Conservation (phyloP, 2,113 vertebrate species). For the Tetraodon nigroviridis region DNA sequence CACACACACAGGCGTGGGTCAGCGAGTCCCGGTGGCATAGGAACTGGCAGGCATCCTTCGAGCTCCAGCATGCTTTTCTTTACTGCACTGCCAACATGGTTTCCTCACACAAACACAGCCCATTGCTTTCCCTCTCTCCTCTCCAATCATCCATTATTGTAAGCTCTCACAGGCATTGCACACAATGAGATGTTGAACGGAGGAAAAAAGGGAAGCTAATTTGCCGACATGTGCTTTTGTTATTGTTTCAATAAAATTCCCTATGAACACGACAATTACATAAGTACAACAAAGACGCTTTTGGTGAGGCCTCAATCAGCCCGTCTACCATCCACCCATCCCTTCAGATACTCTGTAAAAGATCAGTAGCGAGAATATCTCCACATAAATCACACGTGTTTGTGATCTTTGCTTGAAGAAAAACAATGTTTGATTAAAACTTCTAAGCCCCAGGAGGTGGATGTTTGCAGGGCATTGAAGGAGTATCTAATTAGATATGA, state of each 20-base stretch:
- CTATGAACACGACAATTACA: constrained; percentile 65
- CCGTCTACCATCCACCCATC: constrained; percentile 32
- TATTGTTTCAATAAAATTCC: constrained; percentile 68
- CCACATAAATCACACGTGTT: constrained; percentile 36
- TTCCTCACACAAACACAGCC: constrained; percentile 33
- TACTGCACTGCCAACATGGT: constrained; percentile 63
- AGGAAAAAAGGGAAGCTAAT: constrained; percentile 66
- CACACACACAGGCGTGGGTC: constrained; percentile 49
- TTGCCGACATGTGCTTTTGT: constrained; percentile 68
- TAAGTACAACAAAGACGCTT: constrained; percentile 64
- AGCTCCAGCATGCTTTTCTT: constrained; percentile 70
- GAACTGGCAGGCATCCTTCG: constrained; percentile 66
- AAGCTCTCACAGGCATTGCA: constrained; percentile 63
- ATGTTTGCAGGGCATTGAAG: background rate
- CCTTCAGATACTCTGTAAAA: constrained; percentile 49
- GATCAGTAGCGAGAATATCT: constrained; percentile 46
- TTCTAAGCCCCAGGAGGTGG: constrained; percentile 11
- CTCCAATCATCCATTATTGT: constrained; percentile 66
- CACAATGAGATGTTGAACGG: constrained; percentile 63
- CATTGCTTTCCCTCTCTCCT: constrained; percentile 50
- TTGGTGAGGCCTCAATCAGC: constrained; percentile 49
- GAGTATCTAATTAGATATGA: background rate
- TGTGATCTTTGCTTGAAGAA: constrained; percentile 27
- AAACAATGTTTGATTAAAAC: constrained; percentile 17
- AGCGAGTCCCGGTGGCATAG: constrained; percentile 61